Percentiles rank a stretch among this genome's conserved stretches.
Conservation (phyloP, 2,113 vertebrate species). For the Fukomys damarensis region DNA sequence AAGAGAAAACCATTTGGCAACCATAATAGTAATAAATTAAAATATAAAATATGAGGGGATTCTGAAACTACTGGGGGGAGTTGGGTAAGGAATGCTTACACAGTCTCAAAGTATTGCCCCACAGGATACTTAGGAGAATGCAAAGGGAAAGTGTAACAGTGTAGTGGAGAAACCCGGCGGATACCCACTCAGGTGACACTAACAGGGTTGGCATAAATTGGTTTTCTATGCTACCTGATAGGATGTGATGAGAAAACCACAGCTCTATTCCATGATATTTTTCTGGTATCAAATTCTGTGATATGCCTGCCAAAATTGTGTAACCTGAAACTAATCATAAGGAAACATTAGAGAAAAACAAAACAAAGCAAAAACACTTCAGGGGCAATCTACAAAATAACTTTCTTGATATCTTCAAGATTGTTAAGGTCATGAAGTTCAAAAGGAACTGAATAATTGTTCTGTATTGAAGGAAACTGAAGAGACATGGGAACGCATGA, state of each 20-base stretch:
- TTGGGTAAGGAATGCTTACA: background rate
- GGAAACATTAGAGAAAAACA: background rate
- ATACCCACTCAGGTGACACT: background rate
- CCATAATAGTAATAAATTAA: background rate
- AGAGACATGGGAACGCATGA: background rate
- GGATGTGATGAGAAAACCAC: background rate
- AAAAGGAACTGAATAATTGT: background rate
- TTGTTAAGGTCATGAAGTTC: background rate
- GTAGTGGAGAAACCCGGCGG: background rate
- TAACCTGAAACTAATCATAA: conserved; percentile 33
- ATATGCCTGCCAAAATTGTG: background rate
- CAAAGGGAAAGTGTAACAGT: background rate
- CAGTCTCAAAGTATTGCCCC: background rate
- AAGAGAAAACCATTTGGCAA: conserved; percentile 19
- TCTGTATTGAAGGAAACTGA: background rate
- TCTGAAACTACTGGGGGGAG: background rate
- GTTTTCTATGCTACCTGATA: background rate
- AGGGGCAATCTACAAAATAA: background rate
- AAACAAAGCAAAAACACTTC: background rate
- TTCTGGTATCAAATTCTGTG: background rate
- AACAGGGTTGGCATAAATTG: background rate
- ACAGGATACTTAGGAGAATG: background rate
- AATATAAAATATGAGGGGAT: background rate
- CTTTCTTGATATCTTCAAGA: conserved; percentile 8
- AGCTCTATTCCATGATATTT: background rate